These are phyloP conservation scores for Hirtodrosophila cameraria DNA, from an alignment of 2,888 invertebrate species.

Conservation along the genomic window DNA sequence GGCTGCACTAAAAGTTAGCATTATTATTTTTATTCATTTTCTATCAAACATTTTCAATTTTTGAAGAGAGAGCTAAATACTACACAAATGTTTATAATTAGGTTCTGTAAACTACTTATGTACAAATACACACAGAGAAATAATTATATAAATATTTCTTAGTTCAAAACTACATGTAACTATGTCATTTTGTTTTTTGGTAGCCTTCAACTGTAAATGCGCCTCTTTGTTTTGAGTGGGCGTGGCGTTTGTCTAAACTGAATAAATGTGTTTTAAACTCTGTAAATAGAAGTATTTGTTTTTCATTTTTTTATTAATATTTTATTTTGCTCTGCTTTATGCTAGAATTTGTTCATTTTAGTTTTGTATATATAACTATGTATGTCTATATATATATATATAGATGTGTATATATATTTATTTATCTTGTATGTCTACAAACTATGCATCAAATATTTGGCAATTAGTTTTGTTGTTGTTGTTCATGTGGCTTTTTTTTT, in stretches of 20 bases:
- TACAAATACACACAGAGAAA: slow-evolving; percentile 63
- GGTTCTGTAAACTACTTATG: slow-evolving; percentile 55
- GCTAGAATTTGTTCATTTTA: slow-evolving; percentile 34
- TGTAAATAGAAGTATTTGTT: slow-evolving; percentile 66
- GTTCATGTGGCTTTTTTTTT: slow-evolving; percentile 31
- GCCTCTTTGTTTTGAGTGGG: slow-evolving; percentile 11
- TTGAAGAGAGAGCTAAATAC: slow-evolving; percentile 44
- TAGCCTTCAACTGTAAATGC: neutral
- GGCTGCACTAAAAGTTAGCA: slow-evolving; percentile 45
- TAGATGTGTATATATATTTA: slow-evolving; percentile 29
- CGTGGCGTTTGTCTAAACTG: slow-evolving; percentile 56
- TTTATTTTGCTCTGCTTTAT: slow-evolving; percentile 48
- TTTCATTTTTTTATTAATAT: too few species aligned
- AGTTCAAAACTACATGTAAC: slow-evolving; percentile 13
- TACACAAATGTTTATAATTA: slow-evolving; percentile 49
- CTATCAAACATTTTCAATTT: slow-evolving; percentile 43
- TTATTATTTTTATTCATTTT: slow-evolving; percentile 19
- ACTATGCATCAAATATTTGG: slow-evolving; percentile 72
- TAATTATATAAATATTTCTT: slow-evolving; percentile 16
- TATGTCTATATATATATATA: slow-evolving; percentile 28
- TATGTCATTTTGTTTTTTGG: slow-evolving; percentile 16
- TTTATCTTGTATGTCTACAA: slow-evolving; percentile 38
- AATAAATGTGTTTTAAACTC: slow-evolving; percentile 65
- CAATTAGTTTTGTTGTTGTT: slow-evolving; percentile 64
- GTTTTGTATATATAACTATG: slow-evolving; percentile 15